These are phyloP conservation scores for Pygmarrhopalites habei DNA, from an alignment of 1,140 invertebrate species.

Conservation along the genomic window DNA sequence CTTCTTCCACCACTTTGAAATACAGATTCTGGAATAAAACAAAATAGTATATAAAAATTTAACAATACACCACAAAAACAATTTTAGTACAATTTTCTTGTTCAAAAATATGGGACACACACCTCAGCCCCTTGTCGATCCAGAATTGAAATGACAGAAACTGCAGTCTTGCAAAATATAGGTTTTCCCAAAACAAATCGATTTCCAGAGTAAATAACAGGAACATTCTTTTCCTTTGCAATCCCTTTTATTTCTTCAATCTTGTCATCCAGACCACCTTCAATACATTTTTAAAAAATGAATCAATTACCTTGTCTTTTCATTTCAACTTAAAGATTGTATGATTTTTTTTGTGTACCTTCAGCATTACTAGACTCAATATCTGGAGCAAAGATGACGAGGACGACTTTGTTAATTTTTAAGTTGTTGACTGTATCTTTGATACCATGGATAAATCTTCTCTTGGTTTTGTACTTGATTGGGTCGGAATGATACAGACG, in stretches of 20 bases:
- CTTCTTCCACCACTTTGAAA: constrained; percentile 15
- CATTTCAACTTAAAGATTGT: not conserved
- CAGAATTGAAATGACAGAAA: constrained; percentile 29
- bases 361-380: constrained; percentile 41
- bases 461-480: constrained; percentile 51
- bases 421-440: constrained; percentile 53
- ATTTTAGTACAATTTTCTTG: constrained; percentile 1
- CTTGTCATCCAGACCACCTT: constrained; percentile 38
- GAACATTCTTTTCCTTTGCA: constrained; percentile 25
- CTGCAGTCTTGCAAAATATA: constrained; percentile 28
- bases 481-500: constrained; percentile 53
- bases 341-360: constrained; percentile 13
- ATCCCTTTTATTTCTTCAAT: constrained; percentile 9
- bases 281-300: not conserved
- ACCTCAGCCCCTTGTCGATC: constrained; percentile 35
- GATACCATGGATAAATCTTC: constrained; percentile 53
- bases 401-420: constrained; percentile 51
- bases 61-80: not conserved
- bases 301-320: not conserved
- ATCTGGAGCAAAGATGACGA: constrained; percentile 54
- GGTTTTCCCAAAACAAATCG: constrained; percentile 32
- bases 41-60: not conserved
- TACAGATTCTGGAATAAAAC: constrained; percentile 1
- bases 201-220: constrained; percentile 33
- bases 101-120: not conserved